These are phyloP conservation scores for Engystomops pustulosus DNA, from an alignment of 2,113 vertebrate genomes.

Conservation along the genomic window DNA sequence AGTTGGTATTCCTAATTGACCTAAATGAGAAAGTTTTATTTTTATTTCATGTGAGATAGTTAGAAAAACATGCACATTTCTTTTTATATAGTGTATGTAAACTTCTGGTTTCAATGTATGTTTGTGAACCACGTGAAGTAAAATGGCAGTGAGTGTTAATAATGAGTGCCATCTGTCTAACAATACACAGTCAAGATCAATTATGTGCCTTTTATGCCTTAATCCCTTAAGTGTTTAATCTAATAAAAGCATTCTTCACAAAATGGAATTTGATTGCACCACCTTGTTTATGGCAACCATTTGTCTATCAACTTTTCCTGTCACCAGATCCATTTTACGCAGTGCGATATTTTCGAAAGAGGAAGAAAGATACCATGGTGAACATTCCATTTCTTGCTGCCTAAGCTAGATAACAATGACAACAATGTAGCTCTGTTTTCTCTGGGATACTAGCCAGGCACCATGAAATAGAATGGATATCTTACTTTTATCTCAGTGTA, in stretches of 20 bases:
- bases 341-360: slow-evolving; percentile 4
- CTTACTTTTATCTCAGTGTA: slow-evolving; percentile 4
- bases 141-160: not conserved
- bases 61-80: too few relatives aligned
- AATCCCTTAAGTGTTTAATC: slow-evolving; percentile 48
- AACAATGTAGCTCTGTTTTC: slow-evolving; percentile 4
- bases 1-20: too few relatives aligned
- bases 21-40: too few relatives aligned
- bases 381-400: slow-evolving; percentile 35
- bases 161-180: not conserved
- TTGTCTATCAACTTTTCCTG: slow-evolving; percentile 24
- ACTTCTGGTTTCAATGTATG: too few relatives aligned
- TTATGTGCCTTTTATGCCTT: not conserved
- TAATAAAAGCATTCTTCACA: slow-evolving; percentile 44
- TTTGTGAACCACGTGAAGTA: too few relatives aligned
- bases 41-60: too few relatives aligned
- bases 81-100: too few relatives aligned
- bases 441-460: slow-evolving; percentile 17
- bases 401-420: slow-evolving; percentile 29
- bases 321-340: slow-evolving; percentile 28
- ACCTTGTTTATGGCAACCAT: slow-evolving; percentile 47
- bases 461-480: not conserved
- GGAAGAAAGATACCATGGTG: slow-evolving; percentile 29
- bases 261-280: slow-evolving; percentile 39
- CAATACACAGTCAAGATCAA: not conserved